Evolutionary conservation across 2,797 vertebrate species (phyloP).

Genomic region (Coccyzus lansbergi): DNA sequence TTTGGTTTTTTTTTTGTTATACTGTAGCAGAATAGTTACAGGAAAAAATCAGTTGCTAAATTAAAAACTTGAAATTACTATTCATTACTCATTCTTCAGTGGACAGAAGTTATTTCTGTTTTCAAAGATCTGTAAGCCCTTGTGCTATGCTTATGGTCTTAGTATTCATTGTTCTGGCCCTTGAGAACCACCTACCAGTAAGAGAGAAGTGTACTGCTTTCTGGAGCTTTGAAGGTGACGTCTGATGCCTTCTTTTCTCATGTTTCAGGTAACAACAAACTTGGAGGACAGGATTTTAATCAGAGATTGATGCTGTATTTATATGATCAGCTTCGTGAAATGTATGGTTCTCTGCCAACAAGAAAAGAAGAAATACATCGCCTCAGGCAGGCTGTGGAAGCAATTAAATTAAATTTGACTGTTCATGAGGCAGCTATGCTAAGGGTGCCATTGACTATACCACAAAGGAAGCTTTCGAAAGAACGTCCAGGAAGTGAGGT

Average conservation of each 20-base stretch:
- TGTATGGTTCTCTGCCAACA: conserved; percentile 81
- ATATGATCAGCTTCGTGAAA: conserved; percentile 80
- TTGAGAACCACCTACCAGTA: not conserved
- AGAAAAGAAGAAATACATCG: conserved; percentile 92
- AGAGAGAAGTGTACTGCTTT: not conserved
- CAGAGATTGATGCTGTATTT: conserved; percentile 90
- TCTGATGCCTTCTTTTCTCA: conserved; percentile 10
- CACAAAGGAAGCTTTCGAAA: conserved; percentile 7
- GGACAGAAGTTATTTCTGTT: not conserved
- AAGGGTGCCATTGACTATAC: conserved; percentile 81
- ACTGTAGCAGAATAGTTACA: not conserved
- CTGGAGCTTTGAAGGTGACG: not conserved
- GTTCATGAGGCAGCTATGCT: conserved; percentile 77
- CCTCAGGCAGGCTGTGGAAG: conserved; percentile 91
- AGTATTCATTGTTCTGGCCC: not conserved
- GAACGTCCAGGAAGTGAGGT: not conserved
- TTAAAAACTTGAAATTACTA: not conserved
- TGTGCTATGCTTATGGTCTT: not conserved
- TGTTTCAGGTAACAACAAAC: conserved; percentile 89
- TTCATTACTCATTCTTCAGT: rapidly evolving
- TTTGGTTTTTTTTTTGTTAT: too few species aligned
- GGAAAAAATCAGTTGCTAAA: not conserved
- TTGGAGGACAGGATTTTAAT: conserved; percentile 98
- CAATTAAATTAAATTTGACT: conserved; percentile 92
- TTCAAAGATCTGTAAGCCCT: not conserved